A percentile compares a stretch with the other conserved stretches of the same genome.
phyloP scores from a whole-genome alignment of 2,888 invertebrate species.

The Merodon equestris region DNA sequence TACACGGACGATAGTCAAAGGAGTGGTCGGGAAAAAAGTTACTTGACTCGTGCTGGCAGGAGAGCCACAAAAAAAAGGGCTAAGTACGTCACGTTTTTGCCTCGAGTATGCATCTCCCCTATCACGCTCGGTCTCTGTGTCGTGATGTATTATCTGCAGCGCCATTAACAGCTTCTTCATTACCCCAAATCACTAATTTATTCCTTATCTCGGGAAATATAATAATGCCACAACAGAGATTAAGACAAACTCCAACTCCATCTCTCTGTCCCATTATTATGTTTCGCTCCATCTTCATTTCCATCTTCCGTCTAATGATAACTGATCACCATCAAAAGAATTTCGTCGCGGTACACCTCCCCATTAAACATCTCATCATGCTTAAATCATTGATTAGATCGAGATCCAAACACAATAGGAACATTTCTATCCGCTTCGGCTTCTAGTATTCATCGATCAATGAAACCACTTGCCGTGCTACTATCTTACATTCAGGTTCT shows the following conservation, averaged over 20 bases:
- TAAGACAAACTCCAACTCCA: conserved; percentile 30
- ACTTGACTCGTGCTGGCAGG: too few species aligned
- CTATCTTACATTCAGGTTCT: too few species aligned
- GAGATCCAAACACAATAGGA: conserved; percentile 35
- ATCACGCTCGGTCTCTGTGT: not conserved
- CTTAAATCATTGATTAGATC: conserved; percentile 50
- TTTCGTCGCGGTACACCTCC: conserved; percentile 48
- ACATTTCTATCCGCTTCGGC: conserved; percentile 15
- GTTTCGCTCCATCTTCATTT: not conserved
- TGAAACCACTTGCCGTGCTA: conserved; percentile 15
- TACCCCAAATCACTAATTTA: conserved; percentile 41
- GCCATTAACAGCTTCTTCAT: conserved; percentile 23
- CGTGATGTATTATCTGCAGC: conserved; percentile 33
- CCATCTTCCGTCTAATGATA: conserved; percentile 36
- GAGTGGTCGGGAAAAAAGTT: too few species aligned
- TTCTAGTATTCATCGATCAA: conserved; percentile 41
- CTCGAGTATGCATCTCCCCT: not conserved
- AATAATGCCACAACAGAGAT: conserved; percentile 28
- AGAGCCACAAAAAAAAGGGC: too few species aligned
- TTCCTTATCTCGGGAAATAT: too few species aligned
- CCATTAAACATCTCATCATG: conserved; percentile 51
- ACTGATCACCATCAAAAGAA: conserved; percentile 47
- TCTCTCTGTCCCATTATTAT: too few species aligned
- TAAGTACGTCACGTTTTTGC: not conserved
- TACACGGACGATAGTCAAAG: too few species aligned